Evolutionary conservation across 2,888 invertebrate genomes (phyloP).

Genomic region (Orchesella flavescens): DNA sequence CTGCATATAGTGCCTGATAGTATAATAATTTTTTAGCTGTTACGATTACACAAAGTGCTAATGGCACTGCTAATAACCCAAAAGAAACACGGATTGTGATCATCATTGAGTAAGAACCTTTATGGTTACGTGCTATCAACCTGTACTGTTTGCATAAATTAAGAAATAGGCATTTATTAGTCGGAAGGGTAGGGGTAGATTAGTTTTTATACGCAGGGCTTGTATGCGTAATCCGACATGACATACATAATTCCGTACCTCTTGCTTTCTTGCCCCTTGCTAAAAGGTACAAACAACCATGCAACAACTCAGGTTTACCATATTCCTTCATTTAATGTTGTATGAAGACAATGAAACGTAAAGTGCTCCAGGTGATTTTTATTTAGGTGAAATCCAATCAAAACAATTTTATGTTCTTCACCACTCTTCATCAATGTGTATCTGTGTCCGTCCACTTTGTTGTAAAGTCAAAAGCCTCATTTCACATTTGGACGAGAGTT

Average conservation of each 20-base stretch:
- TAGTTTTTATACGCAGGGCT: neutral
- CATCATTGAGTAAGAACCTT: slow-evolving; percentile 13
- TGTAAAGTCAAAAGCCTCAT: neutral
- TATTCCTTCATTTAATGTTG: neutral
- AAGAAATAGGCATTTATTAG: neutral
- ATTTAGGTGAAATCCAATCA: neutral
- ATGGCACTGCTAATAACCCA: slow-evolving; percentile 41
- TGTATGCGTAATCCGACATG: neutral
- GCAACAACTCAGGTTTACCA: too few species aligned
- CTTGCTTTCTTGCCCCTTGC: too few species aligned
- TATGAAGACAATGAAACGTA: neutral
- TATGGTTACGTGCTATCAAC: neutral
- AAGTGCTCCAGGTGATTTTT: slow-evolving; percentile 53
- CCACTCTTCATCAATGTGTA: too few species aligned
- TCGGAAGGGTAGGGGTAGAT: too few species aligned
- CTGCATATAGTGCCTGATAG: neutral
- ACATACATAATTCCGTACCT: too few species aligned
- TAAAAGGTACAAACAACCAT: too few species aligned
- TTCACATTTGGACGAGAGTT: slow-evolving; percentile 21
- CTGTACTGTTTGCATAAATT: neutral
- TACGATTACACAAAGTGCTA: slow-evolving; percentile 53
- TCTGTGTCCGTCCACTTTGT: neutral
- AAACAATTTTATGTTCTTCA: neutral
- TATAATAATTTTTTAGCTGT: slow-evolving; percentile 29
- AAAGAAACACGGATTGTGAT: slow-evolving; percentile 10